Conservation (phyloP, 2,888 invertebrate species). For the Drosophila infuscata region DNA sequence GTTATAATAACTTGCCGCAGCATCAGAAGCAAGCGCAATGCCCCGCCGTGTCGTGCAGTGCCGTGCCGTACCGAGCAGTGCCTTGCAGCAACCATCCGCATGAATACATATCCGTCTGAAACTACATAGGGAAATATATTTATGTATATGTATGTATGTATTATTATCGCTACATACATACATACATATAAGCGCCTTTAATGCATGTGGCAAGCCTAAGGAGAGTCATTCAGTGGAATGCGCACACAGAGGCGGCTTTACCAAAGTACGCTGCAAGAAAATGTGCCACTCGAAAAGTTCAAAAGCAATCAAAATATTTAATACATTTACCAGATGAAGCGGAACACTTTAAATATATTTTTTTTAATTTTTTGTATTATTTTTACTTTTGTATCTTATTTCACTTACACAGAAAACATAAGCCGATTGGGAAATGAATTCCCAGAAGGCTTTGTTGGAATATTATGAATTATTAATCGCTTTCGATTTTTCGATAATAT, state of each 20-base stretch:
- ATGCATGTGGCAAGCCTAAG: slow-evolving; percentile 43
- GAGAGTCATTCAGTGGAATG: slow-evolving; percentile 33
- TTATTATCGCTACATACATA: slow-evolving; percentile 18
- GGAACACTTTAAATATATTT: not conserved
- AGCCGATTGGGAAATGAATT: not conserved
- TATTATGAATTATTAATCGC: not conserved
- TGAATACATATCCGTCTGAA: slow-evolving; percentile 25
- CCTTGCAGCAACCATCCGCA: slow-evolving; percentile 4
- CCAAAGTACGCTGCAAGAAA: slow-evolving; percentile 37
- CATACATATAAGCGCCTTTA: slow-evolving; percentile 31
- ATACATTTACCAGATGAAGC: not conserved
- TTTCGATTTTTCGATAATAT: not conserved
- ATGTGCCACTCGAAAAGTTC: not conserved
- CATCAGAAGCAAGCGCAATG: slow-evolving; percentile 62
- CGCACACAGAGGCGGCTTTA: slow-evolving; percentile 31
- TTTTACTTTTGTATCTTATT: not conserved
- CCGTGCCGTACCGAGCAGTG: not conserved
- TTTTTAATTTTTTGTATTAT: not conserved
- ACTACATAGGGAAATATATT: slow-evolving; percentile 9
- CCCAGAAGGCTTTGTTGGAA: not conserved
- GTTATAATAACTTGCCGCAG: slow-evolving; percentile 80
- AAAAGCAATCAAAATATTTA: not conserved
- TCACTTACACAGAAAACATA: not conserved
- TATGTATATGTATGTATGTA: not conserved
- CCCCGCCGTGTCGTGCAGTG: slow-evolving; percentile 1